phyloP scores from a whole-genome alignment of 2,113 vertebrate species.

The Silurus glanis region DNA sequence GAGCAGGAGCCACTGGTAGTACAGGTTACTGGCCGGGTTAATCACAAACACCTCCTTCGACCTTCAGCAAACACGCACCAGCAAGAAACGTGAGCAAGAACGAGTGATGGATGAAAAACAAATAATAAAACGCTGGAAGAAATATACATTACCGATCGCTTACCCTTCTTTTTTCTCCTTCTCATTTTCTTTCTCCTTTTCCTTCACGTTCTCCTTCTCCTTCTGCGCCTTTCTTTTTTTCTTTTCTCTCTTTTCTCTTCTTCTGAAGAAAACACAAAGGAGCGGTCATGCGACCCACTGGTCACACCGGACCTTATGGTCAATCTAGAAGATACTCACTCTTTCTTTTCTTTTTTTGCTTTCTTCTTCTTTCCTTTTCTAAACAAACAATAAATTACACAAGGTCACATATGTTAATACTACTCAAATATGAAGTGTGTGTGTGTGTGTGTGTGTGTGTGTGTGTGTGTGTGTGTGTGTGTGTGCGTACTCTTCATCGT shows the following conservation, averaged over 20 bases:
- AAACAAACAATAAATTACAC: constrained; percentile 18
- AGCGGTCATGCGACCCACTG: too few species aligned
- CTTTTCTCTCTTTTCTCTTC: constrained; percentile 63
- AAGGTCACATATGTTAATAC: neutral
- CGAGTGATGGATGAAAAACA: neutral
- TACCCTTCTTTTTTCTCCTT: constrained; percentile 63
- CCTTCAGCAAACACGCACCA: constrained; percentile 62
- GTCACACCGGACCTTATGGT: neutral
- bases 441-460: neutral
- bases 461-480: neutral
- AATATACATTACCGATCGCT: constrained; percentile 18
- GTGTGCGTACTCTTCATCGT: constrained; percentile 83
- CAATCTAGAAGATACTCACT: constrained; percentile 47
- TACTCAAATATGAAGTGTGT: neutral
- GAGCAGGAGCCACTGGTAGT: constrained; percentile 94
- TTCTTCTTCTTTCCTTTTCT: constrained; percentile 73
- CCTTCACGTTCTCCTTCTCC: constrained; percentile 70
- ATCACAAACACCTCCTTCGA: constrained; percentile 81
- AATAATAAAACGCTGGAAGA: neutral
- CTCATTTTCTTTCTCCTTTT: constrained; percentile 69
- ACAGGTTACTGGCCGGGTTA: constrained; percentile 86
- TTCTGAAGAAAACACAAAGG: constrained; percentile 28
- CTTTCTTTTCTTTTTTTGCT: constrained; percentile 78
- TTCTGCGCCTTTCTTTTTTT: constrained; percentile 48
- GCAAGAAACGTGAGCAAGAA: neutral